Percentiles rank a stretch among this genome's conserved stretches.
These are phyloP conservation scores for Tetragonula clypearis DNA, from an alignment of 1,140 invertebrate genomes.

Conservation along the genomic window DNA sequence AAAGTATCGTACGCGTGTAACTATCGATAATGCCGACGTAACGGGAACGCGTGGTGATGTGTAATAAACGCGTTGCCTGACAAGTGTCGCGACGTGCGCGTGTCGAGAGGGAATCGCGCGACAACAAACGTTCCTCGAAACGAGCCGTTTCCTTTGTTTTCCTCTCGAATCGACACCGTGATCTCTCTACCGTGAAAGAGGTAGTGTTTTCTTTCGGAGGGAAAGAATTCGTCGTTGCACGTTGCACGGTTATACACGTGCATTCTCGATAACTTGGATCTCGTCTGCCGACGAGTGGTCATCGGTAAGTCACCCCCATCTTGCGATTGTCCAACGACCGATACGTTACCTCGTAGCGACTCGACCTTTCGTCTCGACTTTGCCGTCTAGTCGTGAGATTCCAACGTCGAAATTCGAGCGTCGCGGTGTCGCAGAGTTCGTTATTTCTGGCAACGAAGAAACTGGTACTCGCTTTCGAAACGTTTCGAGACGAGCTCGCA, in stretches of 20 bases:
- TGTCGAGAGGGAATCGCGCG: neutral
- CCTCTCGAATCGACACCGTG: neutral
- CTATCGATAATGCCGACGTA: neutral
- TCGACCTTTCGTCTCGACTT: neutral
- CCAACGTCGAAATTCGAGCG: no score
- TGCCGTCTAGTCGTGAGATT: neutral
- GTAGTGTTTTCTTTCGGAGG: neutral
- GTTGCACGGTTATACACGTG: slow-evolving; percentile 26
- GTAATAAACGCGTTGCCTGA: slow-evolving; percentile 6
- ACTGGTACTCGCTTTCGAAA: slow-evolving; percentile 1
- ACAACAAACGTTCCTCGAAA: neutral
- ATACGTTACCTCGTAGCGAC: neutral
- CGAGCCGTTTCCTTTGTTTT: neutral
- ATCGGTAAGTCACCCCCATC: slow-evolving; percentile 73
- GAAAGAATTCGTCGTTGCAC: neutral
- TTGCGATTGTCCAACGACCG: neutral
- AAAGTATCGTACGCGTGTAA: neutral
- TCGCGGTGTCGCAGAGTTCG: neutral
- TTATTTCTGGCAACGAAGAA: neutral
- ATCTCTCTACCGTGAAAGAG: no score
- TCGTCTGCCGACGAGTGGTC: slow-evolving; percentile 67
- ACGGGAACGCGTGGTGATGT: neutral
- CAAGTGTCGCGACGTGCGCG: neutral
- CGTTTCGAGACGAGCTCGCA: neutral
- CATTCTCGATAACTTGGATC: slow-evolving; percentile 73